phyloP scores from a whole-genome alignment of 2,888 invertebrate genomes.

The Drosophila mercatorum region DNA sequence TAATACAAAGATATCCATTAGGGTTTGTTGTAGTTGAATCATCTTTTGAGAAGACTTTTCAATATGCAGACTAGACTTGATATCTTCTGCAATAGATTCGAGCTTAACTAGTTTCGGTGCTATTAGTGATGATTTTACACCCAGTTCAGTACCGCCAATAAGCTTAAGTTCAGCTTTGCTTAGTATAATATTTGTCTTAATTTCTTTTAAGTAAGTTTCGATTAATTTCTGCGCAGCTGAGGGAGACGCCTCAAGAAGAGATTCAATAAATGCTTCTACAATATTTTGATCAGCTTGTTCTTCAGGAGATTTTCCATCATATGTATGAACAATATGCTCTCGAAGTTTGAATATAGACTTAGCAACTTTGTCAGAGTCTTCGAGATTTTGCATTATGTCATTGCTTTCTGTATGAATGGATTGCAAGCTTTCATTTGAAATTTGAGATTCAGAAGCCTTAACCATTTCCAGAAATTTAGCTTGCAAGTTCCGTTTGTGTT shows the following conservation, averaged over 20 bases:
- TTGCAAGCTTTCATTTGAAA: conserved; percentile 18
- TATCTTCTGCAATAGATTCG: conserved; percentile 44
- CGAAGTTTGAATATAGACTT: conserved; percentile 77
- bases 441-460: neutral
- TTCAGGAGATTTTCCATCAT: conserved; percentile 62
- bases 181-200: conserved; percentile 43
- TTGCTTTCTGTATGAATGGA: conserved; percentile 33
- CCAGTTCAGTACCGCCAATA: conserved; percentile 42
- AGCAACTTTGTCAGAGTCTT: conserved; percentile 45
- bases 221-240: conserved; percentile 39
- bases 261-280: conserved; percentile 54
- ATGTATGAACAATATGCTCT: conserved; percentile 81
- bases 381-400: conserved; percentile 42
- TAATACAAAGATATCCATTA: conserved; percentile 79
- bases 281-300: conserved; percentile 28
- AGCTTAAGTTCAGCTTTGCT: conserved; percentile 40
- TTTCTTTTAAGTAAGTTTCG: conserved; percentile 39
- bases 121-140: conserved; percentile 39
- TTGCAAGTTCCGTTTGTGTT: conserved; percentile 17
- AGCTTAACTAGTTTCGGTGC: conserved; percentile 48
- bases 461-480: conserved; percentile 26
- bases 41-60: conserved; percentile 71
- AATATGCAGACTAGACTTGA: conserved; percentile 28
- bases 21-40: conserved; percentile 71
- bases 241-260: conserved; percentile 43